A percentile compares a stretch with the other conserved stretches of the same genome.
These are phyloP conservation scores for Marcusenius ussheri DNA, from an alignment of 2,113 vertebrate species.

Conservation along the genomic window DNA sequence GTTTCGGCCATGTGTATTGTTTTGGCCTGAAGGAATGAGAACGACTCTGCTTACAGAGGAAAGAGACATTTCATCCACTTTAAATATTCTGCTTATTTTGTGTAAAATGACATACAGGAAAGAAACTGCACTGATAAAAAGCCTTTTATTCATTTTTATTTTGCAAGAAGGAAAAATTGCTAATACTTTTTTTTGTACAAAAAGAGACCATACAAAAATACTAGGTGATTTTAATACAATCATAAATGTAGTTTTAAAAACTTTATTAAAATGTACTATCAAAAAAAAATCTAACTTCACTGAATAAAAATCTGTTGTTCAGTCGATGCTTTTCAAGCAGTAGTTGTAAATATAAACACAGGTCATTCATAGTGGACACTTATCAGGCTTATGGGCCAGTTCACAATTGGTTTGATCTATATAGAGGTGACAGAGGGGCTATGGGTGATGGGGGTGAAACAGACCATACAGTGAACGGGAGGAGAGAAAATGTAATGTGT, in stretches of 20 bases:
- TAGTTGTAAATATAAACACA: constrained; percentile 95
- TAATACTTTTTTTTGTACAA: constrained; percentile 94
- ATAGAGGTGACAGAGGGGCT: constrained; percentile 55
- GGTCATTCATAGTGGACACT: constrained; percentile 97
- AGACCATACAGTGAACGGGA: neutral
- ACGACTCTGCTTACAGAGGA: neutral
- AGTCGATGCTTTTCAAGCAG: constrained; percentile 94
- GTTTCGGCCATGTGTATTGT: neutral
- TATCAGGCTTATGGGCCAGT: constrained; percentile 80
- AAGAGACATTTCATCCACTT: neutral
- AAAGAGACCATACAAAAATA: constrained; percentile 98
- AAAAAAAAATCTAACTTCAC: constrained; percentile 84
- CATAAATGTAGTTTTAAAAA: constrained; percentile 73
- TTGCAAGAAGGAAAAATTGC: constrained; percentile 70
- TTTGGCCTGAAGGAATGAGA: neutral
- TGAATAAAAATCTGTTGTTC: constrained; percentile 76
- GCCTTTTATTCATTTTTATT: constrained; percentile 81
- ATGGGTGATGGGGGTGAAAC: constrained; percentile 88
- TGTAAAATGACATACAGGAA: neutral
- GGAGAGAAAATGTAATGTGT: neutral
- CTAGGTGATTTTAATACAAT: constrained; percentile 88
- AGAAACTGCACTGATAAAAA: constrained; percentile 53
- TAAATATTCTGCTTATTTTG: neutral
- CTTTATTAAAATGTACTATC: constrained; percentile 25
- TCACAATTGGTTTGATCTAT: constrained; percentile 99